Percentiles rank a stretch among this genome's conserved stretches.
phyloP scores from a whole-genome alignment of 1,140 invertebrate genomes.

The Zaprionus taronus region DNA sequence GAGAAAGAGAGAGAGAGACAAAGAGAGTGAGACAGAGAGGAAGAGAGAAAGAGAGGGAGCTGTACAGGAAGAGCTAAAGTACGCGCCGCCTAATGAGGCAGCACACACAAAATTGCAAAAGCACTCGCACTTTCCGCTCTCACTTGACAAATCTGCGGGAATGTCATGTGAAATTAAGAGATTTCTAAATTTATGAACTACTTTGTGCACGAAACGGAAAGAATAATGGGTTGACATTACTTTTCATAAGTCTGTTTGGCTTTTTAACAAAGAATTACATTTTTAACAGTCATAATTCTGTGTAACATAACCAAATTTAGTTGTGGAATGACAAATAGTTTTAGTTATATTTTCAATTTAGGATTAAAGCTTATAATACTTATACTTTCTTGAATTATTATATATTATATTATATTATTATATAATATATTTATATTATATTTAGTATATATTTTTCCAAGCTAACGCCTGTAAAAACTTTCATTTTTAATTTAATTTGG shows the following conservation, averaged over 20 bases:
- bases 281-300: neutral
- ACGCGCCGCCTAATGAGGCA: constrained; percentile 8
- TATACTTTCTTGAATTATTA: too few relatives aligned
- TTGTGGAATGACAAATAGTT: neutral
- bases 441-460: too few relatives aligned
- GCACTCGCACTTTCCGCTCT: neutral
- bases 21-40: neutral
- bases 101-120: neutral
- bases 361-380: too few relatives aligned
- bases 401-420: too few relatives aligned
- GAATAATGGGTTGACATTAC: neutral
- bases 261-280: neutral
- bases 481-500: too few relatives aligned
- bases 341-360: too few relatives aligned
- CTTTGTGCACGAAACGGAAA: neutral
- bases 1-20: neutral
- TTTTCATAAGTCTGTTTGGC: too few relatives aligned
- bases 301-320: neutral
- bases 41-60: neutral
- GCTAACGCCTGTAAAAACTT: too few relatives aligned
- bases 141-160: constrained; percentile 4
- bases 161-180: constrained; percentile 4
- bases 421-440: too few relatives aligned
- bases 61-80: neutral
- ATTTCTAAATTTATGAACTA: neutral